A percentile compares a stretch with the other conserved stretches of the same genome.
phyloP scores from a whole-genome alignment of 2,113 vertebrate species.

The Pteronura brasiliensis region DNA sequence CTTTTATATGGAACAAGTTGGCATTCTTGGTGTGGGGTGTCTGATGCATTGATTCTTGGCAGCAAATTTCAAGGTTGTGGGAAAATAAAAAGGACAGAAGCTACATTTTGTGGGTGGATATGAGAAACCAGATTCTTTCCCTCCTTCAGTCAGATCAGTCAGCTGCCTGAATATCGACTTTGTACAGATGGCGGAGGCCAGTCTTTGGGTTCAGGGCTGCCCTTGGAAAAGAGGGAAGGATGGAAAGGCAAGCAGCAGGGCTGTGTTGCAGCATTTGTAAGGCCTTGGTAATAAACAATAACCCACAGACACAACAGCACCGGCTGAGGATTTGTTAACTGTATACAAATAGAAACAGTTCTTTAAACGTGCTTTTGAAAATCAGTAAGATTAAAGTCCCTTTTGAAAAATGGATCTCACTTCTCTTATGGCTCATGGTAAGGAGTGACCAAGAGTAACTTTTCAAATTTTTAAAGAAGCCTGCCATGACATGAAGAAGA shows the following conservation, averaged over 20 bases:
- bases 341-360: not conserved
- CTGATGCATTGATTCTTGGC: slow-evolving; percentile 27
- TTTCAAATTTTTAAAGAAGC: not conserved
- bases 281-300: not conserved
- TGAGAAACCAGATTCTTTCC: not conserved
- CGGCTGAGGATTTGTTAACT: not conserved
- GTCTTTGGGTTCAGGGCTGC: not conserved
- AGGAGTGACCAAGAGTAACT: not conserved
- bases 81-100: not conserved
- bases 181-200: not conserved
- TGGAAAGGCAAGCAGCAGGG: not conserved
- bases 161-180: not conserved
- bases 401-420: not conserved
- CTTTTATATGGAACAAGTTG: not conserved
- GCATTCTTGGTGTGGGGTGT: not conserved
- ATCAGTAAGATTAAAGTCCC: not conserved
- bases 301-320: not conserved
- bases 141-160: not conserved
- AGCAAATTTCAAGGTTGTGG: slow-evolving; percentile 31
- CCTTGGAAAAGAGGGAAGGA: not conserved
- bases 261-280: not conserved
- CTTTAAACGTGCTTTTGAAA: slow-evolving; percentile 4
- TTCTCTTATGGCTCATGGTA: not conserved
- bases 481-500: not conserved
- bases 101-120: not conserved